phyloP scores from a whole-genome alignment of 1,140 invertebrate species.

The Trachymyrmex cornetzi region DNA sequence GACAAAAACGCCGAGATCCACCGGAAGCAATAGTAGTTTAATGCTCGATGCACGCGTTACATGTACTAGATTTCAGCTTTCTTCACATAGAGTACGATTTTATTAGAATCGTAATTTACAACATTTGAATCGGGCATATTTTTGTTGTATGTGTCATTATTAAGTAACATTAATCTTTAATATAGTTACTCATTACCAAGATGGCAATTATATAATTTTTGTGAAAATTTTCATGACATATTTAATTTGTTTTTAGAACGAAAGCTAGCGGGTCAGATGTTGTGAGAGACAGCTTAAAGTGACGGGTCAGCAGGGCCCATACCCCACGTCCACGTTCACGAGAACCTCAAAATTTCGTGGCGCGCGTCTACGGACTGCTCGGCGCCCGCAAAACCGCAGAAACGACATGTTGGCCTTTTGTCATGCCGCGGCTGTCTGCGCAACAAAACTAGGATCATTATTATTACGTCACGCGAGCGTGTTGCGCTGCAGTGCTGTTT shows the following conservation, averaged over 20 bases:
- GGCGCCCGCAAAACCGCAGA: slow-evolving; percentile 82
- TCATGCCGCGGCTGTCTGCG: slow-evolving; percentile 72
- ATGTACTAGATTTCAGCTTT: slow-evolving; percentile 12
- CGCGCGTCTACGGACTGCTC: slow-evolving; percentile 62
- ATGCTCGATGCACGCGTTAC: slow-evolving; percentile 38
- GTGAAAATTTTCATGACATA: slow-evolving; percentile 4
- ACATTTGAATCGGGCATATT: background rate
- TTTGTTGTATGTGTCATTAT: background rate
- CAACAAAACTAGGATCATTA: slow-evolving; percentile 70
- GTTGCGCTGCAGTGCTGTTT: slow-evolving; percentile 58
- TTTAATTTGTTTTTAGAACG: slow-evolving; percentile 9
- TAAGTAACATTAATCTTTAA: background rate
- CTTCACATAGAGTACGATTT: slow-evolving; percentile 12
- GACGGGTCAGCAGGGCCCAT: slow-evolving; percentile 27
- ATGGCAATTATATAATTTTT: slow-evolving; percentile 6
- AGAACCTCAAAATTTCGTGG: slow-evolving; percentile 67
- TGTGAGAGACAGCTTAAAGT: slow-evolving; percentile 45
- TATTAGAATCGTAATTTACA: background rate
- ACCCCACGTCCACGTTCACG: background rate
- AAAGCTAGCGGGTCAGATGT: slow-evolving; percentile 27
- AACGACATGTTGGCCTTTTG: slow-evolving; percentile 82
- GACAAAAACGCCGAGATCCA: slow-evolving; percentile 31
- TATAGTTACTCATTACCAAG: background rate
- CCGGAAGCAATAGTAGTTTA: slow-evolving; percentile 58
- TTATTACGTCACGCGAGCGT: slow-evolving; percentile 73